Conservation (phyloP, 2,113 vertebrate genomes). For the Microcebus murinus region DNA sequence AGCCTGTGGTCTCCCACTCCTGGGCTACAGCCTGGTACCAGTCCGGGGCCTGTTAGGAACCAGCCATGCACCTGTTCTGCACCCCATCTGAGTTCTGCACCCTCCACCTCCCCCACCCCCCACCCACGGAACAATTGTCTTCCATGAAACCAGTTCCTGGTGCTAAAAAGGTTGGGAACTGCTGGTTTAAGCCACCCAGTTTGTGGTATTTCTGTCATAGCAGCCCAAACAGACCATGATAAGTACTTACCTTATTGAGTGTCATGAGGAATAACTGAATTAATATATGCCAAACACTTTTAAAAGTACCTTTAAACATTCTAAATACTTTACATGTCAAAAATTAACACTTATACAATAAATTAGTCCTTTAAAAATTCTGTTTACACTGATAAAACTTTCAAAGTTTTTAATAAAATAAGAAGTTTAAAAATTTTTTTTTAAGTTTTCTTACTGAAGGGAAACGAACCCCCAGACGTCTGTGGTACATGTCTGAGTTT, state of each 20-base stretch:
- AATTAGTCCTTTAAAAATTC: not conserved
- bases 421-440: not conserved
- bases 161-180: too few species aligned
- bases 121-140: too few species aligned
- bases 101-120: too few species aligned
- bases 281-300: not conserved
- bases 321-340: not conserved
- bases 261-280: not conserved
- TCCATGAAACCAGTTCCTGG: too few species aligned
- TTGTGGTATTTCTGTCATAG: not conserved
- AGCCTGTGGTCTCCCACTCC: not conserved
- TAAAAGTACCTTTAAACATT: not conserved
- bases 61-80: too few species aligned
- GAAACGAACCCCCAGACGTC: not conserved
- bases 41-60: too few species aligned
- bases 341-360: not conserved
- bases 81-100: too few species aligned
- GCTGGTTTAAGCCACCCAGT: not conserved
- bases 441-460: not conserved
- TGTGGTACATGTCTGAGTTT: not conserved
- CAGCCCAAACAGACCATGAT: not conserved
- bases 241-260: too few species aligned
- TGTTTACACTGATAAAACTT: not conserved
- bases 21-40: too few species aligned
- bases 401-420: slow-evolving; percentile 18